phyloP scores from a whole-genome alignment of 2,888 invertebrate species.

The Suillia variegata region DNA sequence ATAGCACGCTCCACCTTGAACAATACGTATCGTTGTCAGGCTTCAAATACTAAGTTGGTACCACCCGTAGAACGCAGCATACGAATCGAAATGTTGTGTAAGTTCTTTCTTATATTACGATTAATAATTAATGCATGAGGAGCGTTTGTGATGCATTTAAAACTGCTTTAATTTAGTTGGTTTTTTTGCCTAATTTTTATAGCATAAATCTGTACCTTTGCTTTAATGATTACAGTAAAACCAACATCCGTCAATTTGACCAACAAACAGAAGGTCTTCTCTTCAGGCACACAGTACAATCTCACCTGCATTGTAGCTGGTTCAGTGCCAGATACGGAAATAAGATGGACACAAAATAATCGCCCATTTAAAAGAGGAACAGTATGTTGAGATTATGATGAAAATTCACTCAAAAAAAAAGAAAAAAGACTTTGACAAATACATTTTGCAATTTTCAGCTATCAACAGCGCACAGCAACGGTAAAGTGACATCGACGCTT shows the following conservation, averaged over 20 bases:
- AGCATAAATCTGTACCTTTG: no score
- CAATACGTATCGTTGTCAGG: conserved; percentile 86
- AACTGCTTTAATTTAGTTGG: no score
- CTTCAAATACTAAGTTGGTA: conserved; percentile 84
- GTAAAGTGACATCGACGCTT: conserved; percentile 76
- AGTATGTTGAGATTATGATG: conserved; percentile 64
- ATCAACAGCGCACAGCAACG: conserved; percentile 70
- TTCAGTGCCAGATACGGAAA: conserved; percentile 83
- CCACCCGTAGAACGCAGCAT: conserved; percentile 83
- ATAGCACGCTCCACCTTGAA: conserved; percentile 79
- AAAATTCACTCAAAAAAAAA: not conserved
- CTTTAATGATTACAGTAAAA: conserved; percentile 72
- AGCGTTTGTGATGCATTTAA: no score
- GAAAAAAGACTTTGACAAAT: conserved; percentile 2
- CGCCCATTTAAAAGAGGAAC: conserved; percentile 76
- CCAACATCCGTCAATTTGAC: conserved; percentile 79
- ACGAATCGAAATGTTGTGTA: conserved; percentile 81
- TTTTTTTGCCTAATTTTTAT: conserved; percentile 6
- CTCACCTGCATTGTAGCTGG: conserved; percentile 83
- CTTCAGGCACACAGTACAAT: conserved; percentile 79
- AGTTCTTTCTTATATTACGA: no score
- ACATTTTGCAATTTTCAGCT: conserved; percentile 61
- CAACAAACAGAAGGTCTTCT: conserved; percentile 76
- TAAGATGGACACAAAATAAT: conserved; percentile 85
- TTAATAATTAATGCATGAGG: no score